Conservation (phyloP, 2,113 vertebrate species). For the Probosciger aterrimus region DNA sequence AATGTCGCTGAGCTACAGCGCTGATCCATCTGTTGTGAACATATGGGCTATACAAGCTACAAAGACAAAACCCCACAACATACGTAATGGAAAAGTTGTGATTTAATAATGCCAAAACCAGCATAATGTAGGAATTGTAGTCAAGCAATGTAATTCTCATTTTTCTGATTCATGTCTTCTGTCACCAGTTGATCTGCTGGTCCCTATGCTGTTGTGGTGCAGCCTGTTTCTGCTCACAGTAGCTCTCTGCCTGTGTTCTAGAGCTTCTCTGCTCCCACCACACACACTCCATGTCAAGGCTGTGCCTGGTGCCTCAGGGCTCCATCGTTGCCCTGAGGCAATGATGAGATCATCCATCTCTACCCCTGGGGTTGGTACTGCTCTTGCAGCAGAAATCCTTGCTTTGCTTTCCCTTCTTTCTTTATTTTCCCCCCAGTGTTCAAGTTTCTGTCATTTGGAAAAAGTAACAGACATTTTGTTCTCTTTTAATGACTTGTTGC, state of each 20-base stretch:
- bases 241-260: not conserved
- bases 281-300: not conserved
- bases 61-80: not conserved
- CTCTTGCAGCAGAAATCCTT: not conserved
- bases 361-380: not conserved
- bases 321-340: not conserved
- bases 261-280: not conserved
- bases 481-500: not conserved
- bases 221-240: not conserved
- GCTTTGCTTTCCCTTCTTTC: not conserved
- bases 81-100: not conserved
- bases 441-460: not conserved
- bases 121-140: not conserved
- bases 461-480: not conserved
- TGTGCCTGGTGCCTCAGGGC: not conserved
- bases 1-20: not conserved
- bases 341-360: not conserved
- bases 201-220: fast-evolving
- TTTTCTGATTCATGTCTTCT: not conserved
- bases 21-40: not conserved
- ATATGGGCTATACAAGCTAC: not conserved
- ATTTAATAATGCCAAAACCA: not conserved
- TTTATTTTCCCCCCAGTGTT: not conserved
- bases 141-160: not conserved
- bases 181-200: not conserved